Evolutionary conservation across 1,140 invertebrate genomes (phyloP), one percentile per base, ranked within the genome.

Genomic region (Procambarus virginalis): DNA sequence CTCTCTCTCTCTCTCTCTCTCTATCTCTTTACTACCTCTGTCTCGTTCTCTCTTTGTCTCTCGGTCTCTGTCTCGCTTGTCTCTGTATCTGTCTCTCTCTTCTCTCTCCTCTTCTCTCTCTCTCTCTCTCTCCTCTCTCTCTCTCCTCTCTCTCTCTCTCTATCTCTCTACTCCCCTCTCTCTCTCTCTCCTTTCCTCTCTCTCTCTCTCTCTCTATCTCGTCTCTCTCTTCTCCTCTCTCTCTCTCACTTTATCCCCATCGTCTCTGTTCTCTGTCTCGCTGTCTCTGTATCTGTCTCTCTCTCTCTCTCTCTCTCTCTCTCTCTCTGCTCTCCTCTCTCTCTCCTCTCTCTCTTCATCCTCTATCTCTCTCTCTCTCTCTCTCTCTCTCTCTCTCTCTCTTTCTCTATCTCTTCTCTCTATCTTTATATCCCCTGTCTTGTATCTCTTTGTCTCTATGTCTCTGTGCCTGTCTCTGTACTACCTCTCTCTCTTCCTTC

Each of bases 151-250:
- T 73, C 70, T 55, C 51, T 55, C 51, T 55, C 51, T 55, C 51
- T 55, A 0, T 55, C 51, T 55, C 51, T 55, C 51, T 55, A 55
- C 3, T 10, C 10, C 51, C 2, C 51, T 55, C 51, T 55, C 51
- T 55, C 51, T 55, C 51, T 75, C 70, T 75, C 70, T 75, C 70
- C 20, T 17, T 73, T 17, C 20, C 70, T 75, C 70, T 75, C 70
- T 75, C 70, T 75, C 70, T 75, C 70, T 75, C 70, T 75, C 70
- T 75, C 70, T 75, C 70, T 75, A 4, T 75, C 70, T 75, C 70
- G 9, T 75, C 70, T 75, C 70, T 75, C 70, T 75, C 70, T 75
- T 75, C 70, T 75, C 51, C 51, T 55, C 51, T 55, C 51, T 55
- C 51, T 55, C 51, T 5, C 51, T 9, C 12, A 4, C 51, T 8